Percentiles rank a stretch among this genome's conserved stretches.
Evolutionary conservation across 2,888 invertebrate species (phyloP).

Genomic region (Philaethria dido): DNA sequence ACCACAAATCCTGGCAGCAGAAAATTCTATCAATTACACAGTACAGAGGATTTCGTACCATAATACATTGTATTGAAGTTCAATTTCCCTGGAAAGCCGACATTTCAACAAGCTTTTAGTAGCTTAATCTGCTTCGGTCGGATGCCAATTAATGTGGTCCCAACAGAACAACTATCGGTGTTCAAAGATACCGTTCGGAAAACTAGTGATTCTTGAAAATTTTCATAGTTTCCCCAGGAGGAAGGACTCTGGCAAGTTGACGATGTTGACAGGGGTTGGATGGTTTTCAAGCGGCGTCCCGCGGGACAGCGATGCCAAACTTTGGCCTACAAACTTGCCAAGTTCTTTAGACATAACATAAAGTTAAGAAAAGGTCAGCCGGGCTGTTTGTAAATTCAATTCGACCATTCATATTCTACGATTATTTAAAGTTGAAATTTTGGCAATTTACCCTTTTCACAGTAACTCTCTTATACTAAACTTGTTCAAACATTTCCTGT

Average conservation of each 20-base stretch:
- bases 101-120: slow-evolving; percentile 65
- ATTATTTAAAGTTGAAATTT: slow-evolving; percentile 1
- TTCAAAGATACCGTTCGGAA: slow-evolving; percentile 52
- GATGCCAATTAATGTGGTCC: slow-evolving; percentile 77
- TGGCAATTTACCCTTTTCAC: not conserved
- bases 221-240: slow-evolving; percentile 36
- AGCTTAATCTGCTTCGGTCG: slow-evolving; percentile 74
- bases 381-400: slow-evolving; percentile 31
- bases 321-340: slow-evolving; percentile 34
- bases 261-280: slow-evolving; percentile 45
- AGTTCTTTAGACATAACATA: slow-evolving; percentile 31
- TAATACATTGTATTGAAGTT: slow-evolving; percentile 51
- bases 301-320: slow-evolving; percentile 31
- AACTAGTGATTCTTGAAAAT: slow-evolving; percentile 44
- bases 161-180: slow-evolving; percentile 55
- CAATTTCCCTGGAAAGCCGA: slow-evolving; percentile 53
- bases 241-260: slow-evolving; percentile 42
- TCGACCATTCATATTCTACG: slow-evolving; percentile 18
- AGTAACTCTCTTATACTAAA: not conserved
- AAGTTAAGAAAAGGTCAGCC: slow-evolving; percentile 32
- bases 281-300: slow-evolving; percentile 34
- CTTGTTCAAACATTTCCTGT: not conserved
- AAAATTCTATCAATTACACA: slow-evolving; percentile 50
- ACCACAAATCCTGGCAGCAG: slow-evolving; percentile 58
- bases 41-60: slow-evolving; percentile 51